Evolutionary conservation across 2,113 vertebrate genomes (phyloP).

Genomic region (Polypterus senegalus): DNA sequence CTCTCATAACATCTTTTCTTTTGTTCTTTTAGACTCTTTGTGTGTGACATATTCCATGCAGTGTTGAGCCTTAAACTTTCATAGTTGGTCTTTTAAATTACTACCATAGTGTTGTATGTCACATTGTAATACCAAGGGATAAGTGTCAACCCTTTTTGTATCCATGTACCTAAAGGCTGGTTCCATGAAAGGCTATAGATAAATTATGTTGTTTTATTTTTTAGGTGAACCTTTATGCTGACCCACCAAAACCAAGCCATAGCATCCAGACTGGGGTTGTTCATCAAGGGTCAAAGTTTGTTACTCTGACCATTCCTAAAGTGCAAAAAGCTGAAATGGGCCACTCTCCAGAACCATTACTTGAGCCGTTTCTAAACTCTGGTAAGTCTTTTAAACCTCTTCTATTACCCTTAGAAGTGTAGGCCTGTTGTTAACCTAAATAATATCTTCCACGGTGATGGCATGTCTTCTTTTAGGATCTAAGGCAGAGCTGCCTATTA

Average conservation of each 20-base stretch:
- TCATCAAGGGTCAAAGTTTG: slow-evolving; percentile 37
- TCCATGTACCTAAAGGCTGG: slow-evolving; percentile 6
- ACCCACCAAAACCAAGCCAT: slow-evolving; percentile 47
- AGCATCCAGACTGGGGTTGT: slow-evolving; percentile 30
- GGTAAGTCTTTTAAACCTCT: slow-evolving; percentile 29
- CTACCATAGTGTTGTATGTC: too few species aligned
- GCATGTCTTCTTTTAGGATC: too few species aligned
- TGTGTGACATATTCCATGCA: too few species aligned
- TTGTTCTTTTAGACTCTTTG: too few species aligned
- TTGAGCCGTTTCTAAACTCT: neutral
- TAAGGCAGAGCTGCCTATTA: too few species aligned
- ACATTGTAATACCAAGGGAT: slow-evolving; percentile 6
- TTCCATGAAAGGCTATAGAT: neutral
- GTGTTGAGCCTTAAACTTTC: too few species aligned
- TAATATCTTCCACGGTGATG: too few species aligned
- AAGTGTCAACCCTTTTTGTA: slow-evolving; percentile 33
- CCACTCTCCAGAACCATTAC: neutral
- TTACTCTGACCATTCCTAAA: slow-evolving; percentile 58
- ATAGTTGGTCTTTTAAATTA: too few species aligned
- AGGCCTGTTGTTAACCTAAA: too few species aligned
- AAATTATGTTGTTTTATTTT: neutral
- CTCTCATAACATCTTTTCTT: too few species aligned
- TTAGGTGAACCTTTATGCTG: slow-evolving; percentile 70
- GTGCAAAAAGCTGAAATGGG: slow-evolving; percentile 37
- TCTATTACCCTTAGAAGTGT: too few species aligned